These are phyloP conservation scores for Eulemur coronatus DNA, from an alignment of 2,797 vertebrate genomes.

Conservation along the genomic window DNA sequence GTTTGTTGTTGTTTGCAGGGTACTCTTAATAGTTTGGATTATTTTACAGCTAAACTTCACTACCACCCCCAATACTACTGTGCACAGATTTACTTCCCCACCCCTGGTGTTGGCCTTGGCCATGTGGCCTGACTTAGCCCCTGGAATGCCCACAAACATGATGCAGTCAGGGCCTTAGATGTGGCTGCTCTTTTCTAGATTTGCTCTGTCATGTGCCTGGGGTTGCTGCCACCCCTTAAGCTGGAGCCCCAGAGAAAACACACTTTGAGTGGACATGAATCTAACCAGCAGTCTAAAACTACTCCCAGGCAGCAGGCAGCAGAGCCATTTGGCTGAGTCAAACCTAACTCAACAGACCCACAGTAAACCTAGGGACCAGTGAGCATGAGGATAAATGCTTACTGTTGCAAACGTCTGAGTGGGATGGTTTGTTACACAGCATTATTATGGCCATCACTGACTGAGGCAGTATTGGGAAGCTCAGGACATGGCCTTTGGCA, in stretches of 20 bases:
- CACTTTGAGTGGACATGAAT: not conserved
- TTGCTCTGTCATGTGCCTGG: fast-evolving
- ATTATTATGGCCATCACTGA: fast-evolving
- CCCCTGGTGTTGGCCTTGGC: not conserved
- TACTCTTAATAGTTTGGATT: no score
- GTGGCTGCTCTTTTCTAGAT: not conserved
- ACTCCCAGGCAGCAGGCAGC: fast-evolving
- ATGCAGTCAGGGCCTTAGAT: fast-evolving
- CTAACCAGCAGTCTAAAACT: not conserved
- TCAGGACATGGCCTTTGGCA: not conserved
- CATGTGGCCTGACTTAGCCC: not conserved
- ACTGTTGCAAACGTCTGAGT: fast-evolving
- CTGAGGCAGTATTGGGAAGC: no score
- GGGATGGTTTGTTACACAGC: not conserved
- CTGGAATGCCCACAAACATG: fast-evolving
- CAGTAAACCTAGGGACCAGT: fast-evolving
- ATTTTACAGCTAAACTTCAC: not conserved
- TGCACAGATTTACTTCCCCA: not conserved
- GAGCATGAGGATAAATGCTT: fast-evolving
- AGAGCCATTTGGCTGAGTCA: fast-evolving
- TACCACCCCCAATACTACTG: fast-evolving
- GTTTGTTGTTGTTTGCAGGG: not conserved
- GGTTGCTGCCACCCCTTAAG: not conserved
- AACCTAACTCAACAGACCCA: not conserved
- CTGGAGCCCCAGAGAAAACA: no score